Percentiles rank a stretch among this genome's conserved stretches.
phyloP scores from a whole-genome alignment of 2,888 invertebrate genomes.

The Drosophila kambysellisi region DNA sequence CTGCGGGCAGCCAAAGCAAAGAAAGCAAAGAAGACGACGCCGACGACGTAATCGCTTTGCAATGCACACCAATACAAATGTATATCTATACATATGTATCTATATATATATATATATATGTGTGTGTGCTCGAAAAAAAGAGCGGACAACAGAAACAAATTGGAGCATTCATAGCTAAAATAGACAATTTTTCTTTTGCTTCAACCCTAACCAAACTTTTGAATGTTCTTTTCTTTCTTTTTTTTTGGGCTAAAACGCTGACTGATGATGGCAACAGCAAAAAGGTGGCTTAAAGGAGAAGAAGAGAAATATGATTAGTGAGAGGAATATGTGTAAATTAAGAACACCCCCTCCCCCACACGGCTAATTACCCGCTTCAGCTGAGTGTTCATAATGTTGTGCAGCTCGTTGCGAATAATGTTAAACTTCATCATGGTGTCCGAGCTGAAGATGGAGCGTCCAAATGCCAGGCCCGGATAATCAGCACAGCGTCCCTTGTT shows the following conservation, averaged over 20 bases:
- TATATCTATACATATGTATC: constrained; percentile 6
- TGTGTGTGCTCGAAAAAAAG: constrained; percentile 32
- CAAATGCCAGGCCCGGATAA: constrained; percentile 96
- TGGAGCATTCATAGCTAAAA: constrained; percentile 60
- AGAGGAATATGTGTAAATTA: neutral
- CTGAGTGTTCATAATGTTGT: constrained; percentile 98
- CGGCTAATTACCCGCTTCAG: constrained; percentile 93
- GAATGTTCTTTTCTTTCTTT: constrained; percentile 12
- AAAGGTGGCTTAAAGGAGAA: constrained; percentile 52
- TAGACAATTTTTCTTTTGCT: constrained; percentile 20
- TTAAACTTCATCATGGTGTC: constrained; percentile 99
- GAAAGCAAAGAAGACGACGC: constrained; percentile 52
- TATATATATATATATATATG: constrained; percentile 5
- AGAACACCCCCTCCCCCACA: constrained; percentile 2
- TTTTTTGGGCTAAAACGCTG: constrained; percentile 34
- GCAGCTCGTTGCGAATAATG: constrained; percentile 97
- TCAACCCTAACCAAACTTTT: constrained; percentile 72
- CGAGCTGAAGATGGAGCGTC: constrained; percentile 96
- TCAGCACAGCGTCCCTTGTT: constrained; percentile 93
- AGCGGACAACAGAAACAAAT: constrained; percentile 39
- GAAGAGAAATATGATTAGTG: constrained; percentile 39
- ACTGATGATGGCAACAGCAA: constrained; percentile 20
- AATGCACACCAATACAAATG: constrained; percentile 59
- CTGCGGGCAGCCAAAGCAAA: constrained; percentile 45
- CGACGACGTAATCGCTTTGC: constrained; percentile 78